These are phyloP conservation scores for Melitaea athalia DNA, from an alignment of 2,888 invertebrate species.

Conservation along the genomic window DNA sequence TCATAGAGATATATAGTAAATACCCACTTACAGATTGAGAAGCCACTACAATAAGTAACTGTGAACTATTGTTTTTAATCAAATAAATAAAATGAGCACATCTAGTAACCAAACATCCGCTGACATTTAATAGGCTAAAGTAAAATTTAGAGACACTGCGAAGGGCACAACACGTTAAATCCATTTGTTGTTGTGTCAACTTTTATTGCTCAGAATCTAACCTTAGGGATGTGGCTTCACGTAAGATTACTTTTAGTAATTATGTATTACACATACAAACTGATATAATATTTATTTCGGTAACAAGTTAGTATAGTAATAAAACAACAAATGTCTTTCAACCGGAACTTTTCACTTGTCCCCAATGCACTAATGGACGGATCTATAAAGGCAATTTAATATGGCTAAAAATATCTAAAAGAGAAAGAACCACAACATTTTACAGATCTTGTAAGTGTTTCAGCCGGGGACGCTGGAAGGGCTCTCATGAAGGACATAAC, in stretches of 20 bases:
- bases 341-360: no score
- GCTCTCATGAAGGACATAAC: no score
- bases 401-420: no score
- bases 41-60: no score
- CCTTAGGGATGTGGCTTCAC: constrained; percentile 36
- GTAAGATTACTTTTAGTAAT: constrained; percentile 23
- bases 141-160: constrained; percentile 60
- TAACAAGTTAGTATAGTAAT: not conserved
- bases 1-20: no score
- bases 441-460: no score
- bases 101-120: constrained; percentile 39
- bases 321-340: not conserved
- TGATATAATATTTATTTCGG: no score
- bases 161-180: constrained; percentile 59
- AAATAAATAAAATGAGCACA: constrained; percentile 21
- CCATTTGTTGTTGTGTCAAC: constrained; percentile 54
- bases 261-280: not conserved
- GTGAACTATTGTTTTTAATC: not conserved
- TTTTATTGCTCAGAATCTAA: constrained; percentile 47
- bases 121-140: constrained; percentile 58
- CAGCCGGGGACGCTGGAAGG: no score
- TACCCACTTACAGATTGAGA: no score
- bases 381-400: no score
- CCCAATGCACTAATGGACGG: no score
- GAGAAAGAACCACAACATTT: no score